Evolutionary conservation across 2,113 vertebrate species (phyloP).

Genomic region (Eudorcas thomsonii): DNA sequence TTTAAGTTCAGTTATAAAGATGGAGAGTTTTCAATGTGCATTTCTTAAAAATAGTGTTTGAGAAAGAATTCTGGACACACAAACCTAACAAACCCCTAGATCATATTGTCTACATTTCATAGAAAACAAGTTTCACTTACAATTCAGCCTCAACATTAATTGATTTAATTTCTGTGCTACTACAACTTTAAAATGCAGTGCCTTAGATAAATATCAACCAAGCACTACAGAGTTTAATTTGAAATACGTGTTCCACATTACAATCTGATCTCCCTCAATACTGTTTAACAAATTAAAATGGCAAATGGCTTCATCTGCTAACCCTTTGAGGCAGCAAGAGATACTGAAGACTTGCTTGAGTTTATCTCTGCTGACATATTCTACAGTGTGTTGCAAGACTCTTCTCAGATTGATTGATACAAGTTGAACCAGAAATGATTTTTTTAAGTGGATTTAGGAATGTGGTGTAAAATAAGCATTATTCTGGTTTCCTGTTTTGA

Average conservation of each 20-base stretch:
- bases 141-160: conserved; percentile 23
- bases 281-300: conserved; percentile 37
- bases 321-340: background rate
- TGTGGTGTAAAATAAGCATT: background rate
- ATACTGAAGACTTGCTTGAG: background rate
- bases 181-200: conserved; percentile 35
- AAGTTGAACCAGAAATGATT: conserved; percentile 8
- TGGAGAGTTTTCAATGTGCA: background rate
- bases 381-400: background rate
- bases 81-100: background rate
- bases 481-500: background rate
- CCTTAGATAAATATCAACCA: conserved; percentile 2
- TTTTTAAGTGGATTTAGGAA: background rate
- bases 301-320: background rate
- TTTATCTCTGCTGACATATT: conserved; percentile 19
- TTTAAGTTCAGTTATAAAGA: conserved; percentile 19
- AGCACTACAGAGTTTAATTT: conserved; percentile 18
- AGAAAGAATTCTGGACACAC: background rate
- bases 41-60: background rate
- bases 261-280: conserved; percentile 36
- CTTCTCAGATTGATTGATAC: conserved; percentile 8
- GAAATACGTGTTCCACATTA: background rate
- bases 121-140: background rate
- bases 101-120: background rate
- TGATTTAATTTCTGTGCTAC: conserved; percentile 5